Evolutionary conservation across 2,113 vertebrate genomes (phyloP).

Genomic region (Alectura lathami): DNA sequence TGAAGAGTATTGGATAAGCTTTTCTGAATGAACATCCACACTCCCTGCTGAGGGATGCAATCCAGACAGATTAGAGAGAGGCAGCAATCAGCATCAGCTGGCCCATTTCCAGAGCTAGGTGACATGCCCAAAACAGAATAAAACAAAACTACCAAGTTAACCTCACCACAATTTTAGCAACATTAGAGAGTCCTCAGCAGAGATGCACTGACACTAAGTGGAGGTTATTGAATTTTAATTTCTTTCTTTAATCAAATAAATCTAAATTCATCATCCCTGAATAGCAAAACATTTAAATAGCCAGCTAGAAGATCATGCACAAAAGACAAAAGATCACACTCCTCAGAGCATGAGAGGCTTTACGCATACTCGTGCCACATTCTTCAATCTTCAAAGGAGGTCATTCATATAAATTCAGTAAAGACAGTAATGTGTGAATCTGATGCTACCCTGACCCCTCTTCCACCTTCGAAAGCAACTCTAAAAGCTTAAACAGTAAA

Average conservation of each 20-base stretch:
- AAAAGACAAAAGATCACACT: conserved; percentile 69
- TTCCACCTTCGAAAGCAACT: conserved; percentile 77
- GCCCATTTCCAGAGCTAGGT: conserved; percentile 10
- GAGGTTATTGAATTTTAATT: conserved; percentile 36
- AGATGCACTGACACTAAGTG: background rate
- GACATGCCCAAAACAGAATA: conserved; percentile 5
- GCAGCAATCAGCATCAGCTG: background rate
- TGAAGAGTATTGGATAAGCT: background rate
- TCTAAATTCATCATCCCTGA: conserved; percentile 13
- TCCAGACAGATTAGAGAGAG: background rate
- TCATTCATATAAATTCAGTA: conserved; percentile 84
- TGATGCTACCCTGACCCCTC: conserved; percentile 79
- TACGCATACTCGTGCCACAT: conserved; percentile 65
- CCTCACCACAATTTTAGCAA: background rate
- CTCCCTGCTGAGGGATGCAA: conserved; percentile 3
- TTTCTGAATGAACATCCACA: conserved; percentile 12
- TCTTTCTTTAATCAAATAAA: conserved; percentile 23
- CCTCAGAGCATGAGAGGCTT: conserved; percentile 55
- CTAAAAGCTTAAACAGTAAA: conserved; percentile 81
- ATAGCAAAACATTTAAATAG: conserved; percentile 47
- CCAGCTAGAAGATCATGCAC: conserved; percentile 47
- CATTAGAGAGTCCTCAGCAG: background rate
- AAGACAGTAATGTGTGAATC: conserved; percentile 84
- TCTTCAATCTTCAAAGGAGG: conserved; percentile 82
- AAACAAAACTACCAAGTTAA: conserved; percentile 7